These are phyloP conservation scores for Drosophila suzukii DNA, from an alignment of 1,140 invertebrate genomes.

Conservation along the genomic window DNA sequence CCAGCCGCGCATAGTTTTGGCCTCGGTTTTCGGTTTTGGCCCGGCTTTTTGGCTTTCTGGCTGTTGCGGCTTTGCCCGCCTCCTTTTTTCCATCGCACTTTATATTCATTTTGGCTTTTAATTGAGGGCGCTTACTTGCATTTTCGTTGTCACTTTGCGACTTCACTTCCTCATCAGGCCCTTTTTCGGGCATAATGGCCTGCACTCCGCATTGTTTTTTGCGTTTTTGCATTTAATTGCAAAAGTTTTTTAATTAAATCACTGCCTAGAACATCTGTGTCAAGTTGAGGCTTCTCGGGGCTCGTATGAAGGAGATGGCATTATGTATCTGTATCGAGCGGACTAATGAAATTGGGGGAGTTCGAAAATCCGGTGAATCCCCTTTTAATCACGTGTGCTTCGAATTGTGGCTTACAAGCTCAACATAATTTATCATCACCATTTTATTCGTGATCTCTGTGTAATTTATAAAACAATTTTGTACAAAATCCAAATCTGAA, in stretches of 20 bases:
- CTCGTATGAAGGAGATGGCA: constrained; percentile 31
- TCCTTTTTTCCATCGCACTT: constrained; percentile 56
- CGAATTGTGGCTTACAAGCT: no score
- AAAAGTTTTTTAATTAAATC: constrained; percentile 83
- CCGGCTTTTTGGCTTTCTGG: constrained; percentile 50
- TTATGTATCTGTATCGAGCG: constrained; percentile 18
- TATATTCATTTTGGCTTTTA: constrained; percentile 78
- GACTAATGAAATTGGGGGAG: neutral
- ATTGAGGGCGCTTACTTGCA: constrained; percentile 79
- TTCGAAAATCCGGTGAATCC: no score
- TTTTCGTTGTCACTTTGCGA: constrained; percentile 79
- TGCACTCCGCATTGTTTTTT: constrained; percentile 48
- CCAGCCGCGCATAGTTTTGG: constrained; percentile 42
- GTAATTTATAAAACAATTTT: no score
- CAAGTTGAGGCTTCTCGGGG: constrained; percentile 55
- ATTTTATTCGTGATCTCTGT: no score
- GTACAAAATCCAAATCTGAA: no score
- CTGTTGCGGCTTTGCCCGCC: constrained; percentile 49
- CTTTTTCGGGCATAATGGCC: constrained; percentile 24
- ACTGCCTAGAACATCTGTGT: constrained; percentile 77
- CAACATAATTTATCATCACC: no score
- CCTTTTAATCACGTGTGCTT: no score
- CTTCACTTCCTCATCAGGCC: constrained; percentile 26
- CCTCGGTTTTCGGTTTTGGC: constrained; percentile 47
- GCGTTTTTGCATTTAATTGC: constrained; percentile 78